Percentiles rank a stretch among this genome's conserved stretches.
These are phyloP conservation scores for Leucophora obtusa DNA, from an alignment of 2,888 invertebrate species.

Conservation along the genomic window DNA sequence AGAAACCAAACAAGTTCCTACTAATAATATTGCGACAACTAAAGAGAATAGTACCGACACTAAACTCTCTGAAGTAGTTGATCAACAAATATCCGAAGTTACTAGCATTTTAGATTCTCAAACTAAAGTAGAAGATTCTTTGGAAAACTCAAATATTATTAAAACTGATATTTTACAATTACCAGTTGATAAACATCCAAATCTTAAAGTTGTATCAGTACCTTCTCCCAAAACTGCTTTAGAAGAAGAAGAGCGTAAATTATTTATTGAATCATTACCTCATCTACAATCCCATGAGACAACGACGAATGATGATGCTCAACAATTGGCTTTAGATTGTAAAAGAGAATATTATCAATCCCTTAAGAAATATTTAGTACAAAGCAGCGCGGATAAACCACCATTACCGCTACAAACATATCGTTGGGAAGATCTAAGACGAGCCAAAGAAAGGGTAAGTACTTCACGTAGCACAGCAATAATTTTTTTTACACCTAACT, in stretches of 20 bases:
- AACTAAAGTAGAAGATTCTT: constrained; percentile 11
- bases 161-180: not conserved
- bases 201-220: constrained; percentile 67
- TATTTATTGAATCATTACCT: constrained; percentile 76
- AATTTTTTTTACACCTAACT: too few relatives aligned
- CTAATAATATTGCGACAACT: not conserved
- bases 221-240: constrained; percentile 73
- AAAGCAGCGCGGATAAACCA: constrained; percentile 78
- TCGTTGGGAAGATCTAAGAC: constrained; percentile 88
- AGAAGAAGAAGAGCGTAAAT: constrained; percentile 74
- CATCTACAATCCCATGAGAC: constrained; percentile 71
- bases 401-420: constrained; percentile 87
- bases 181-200: constrained; percentile 61
- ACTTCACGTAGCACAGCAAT: not conserved
- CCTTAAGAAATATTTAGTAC: constrained; percentile 75
- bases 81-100: constrained; percentile 73
- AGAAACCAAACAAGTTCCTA: not conserved
- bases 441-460: constrained; percentile 82
- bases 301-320: constrained; percentile 66
- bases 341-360: constrained; percentile 77
- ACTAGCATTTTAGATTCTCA: constrained; percentile 72
- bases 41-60: not conserved
- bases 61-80: constrained; percentile 66
- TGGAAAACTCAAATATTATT: not conserved
- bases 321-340: constrained; percentile 73